Conservation (phyloP, 2,888 invertebrate species). For the Brenthis hecate region DNA sequence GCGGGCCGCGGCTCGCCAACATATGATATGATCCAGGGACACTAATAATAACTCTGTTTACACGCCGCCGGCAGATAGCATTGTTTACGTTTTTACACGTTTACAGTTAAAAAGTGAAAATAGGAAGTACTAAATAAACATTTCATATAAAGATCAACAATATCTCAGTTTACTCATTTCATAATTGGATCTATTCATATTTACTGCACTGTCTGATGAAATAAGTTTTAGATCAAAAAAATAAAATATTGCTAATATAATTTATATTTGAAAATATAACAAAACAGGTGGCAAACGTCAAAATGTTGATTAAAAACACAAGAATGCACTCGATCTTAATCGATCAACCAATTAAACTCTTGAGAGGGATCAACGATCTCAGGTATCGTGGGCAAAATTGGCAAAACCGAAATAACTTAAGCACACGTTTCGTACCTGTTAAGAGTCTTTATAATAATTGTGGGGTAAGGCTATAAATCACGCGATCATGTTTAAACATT, state of each 20-base stretch:
- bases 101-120: constrained; percentile 23
- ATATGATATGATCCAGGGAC: constrained; percentile 57
- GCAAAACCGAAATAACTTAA: constrained; percentile 48
- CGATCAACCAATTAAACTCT: constrained; percentile 65
- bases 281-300: constrained; percentile 15
- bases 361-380: constrained; percentile 76
- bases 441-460: constrained; percentile 34
- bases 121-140: constrained; percentile 24
- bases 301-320: constrained; percentile 24
- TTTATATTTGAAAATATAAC: constrained; percentile 1
- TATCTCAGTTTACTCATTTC: background rate
- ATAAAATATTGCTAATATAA: background rate
- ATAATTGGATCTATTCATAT: background rate
- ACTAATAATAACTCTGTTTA: constrained; percentile 76
- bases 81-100: constrained; percentile 64
- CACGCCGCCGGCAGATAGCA: constrained; percentile 65
- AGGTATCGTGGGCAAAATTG: constrained; percentile 58
- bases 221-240: background rate
- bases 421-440: constrained; percentile 37
- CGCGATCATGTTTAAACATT: constrained; percentile 52
- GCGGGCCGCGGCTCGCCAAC: constrained; percentile 35
- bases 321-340: constrained; percentile 57
- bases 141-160: background rate
- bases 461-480: constrained; percentile 38
- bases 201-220: background rate